Evolutionary conservation across 1,140 invertebrate genomes (phyloP), one percentile per base, ranked within the genome.

Genomic region (Tetragnatha versicolor): DNA sequence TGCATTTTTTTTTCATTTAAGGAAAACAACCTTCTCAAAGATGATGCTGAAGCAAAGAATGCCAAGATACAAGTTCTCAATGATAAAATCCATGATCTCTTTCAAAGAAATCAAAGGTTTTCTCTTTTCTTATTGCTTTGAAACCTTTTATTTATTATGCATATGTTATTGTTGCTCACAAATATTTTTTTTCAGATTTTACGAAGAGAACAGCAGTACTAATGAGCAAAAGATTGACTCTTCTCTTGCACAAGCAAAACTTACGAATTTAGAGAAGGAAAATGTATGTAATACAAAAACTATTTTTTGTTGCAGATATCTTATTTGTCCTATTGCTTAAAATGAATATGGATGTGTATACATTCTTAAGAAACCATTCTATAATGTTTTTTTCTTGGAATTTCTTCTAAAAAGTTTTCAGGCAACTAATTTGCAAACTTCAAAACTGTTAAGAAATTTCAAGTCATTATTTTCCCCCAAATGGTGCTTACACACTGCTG

Each of bases 11-110:
- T 47, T 47, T 68, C 12, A 7, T 61, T 66, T 45, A 83, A 87
- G 85, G 87, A 88, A 82, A 88, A 87, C 81, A 85, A 86, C 42
- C 80, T 83, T 63, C 79, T 87, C 53, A 87, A 86, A 80, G 85
- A 85, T 78, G 86, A 88, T 31, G 78, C 84, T n/a, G 84, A 84
- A 82, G 85, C 85, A 55, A 86, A 85, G 75, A 85, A 83, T 82
- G 73, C 80, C 6, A 86, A 85, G 82, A 84, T 87, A 39, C 86
- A 88, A 78, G 45, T 79, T 33, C 85, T 85, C 72, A 87, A 87
- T 84, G 83, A 85, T 14, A 87, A 86, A 83, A 87, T 88, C 53
- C 83, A 84, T 60, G 85, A 86, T 80, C 81, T 88, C 45, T 81
- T 88, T 47, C 84, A 86, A 79, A 83, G 83, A 81, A 87, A 86